These are phyloP conservation scores for Sibirionetta formosa DNA, from an alignment of 2,797 vertebrate species.

Conservation along the genomic window DNA sequence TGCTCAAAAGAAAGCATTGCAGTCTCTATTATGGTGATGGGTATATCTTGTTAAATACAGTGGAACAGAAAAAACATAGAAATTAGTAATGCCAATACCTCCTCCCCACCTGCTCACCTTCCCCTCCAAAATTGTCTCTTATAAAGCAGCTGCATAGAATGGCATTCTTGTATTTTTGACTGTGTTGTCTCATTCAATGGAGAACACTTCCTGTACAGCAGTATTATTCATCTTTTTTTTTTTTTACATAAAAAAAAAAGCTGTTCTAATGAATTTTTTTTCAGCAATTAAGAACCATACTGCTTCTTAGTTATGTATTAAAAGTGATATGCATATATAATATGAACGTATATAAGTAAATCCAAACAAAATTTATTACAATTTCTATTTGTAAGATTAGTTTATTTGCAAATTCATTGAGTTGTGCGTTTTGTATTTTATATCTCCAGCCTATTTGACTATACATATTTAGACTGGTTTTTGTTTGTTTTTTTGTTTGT, in stretches of 20 bases:
- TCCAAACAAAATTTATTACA: neutral
- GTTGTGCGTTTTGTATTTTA: accelerated
- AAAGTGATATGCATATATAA: neutral
- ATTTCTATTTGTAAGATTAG: neutral
- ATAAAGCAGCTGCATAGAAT: neutral
- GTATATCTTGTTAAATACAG: neutral
- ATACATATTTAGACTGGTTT: neutral
- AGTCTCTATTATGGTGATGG: neutral
- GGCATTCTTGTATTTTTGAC: neutral
- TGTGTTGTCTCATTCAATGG: neutral
- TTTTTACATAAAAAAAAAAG: neutral
- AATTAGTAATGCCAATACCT: neutral
- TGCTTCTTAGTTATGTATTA: neutral
- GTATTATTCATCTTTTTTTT: neutral
- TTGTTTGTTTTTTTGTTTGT: neutral
- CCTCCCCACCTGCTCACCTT: too few relatives aligned
- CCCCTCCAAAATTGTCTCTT: neutral
- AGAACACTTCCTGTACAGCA: neutral
- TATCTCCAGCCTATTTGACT: neutral
- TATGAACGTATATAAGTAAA: neutral
- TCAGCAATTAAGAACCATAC: neutral
- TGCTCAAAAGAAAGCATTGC: neutral
- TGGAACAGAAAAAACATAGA: neutral
- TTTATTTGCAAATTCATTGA: neutral
- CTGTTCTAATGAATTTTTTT: neutral